phyloP scores from a whole-genome alignment of 1,140 invertebrate genomes.

The Drosophila setifemur region DNA sequence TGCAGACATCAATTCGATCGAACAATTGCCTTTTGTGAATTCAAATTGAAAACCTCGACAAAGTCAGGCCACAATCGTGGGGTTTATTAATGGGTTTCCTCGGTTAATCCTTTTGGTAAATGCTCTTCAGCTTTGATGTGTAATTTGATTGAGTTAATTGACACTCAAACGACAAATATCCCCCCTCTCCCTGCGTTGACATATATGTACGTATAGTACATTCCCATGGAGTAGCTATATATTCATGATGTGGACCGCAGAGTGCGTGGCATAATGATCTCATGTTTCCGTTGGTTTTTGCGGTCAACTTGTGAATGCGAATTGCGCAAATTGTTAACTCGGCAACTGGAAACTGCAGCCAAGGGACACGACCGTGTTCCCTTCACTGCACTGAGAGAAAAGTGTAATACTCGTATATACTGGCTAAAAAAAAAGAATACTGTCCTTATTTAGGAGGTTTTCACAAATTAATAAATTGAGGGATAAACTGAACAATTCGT shows the following conservation, averaged over 20 bases:
- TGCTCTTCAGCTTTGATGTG: neutral
- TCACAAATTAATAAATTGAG: too few relatives aligned
- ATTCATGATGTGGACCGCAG: constrained; percentile 36
- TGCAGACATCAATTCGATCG: too few relatives aligned
- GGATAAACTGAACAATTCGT: too few relatives aligned
- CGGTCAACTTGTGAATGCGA: constrained; percentile 36
- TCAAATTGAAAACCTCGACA: too few relatives aligned
- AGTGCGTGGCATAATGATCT: constrained; percentile 68
- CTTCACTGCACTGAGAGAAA: neutral
- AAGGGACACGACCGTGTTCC: neutral
- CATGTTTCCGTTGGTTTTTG: constrained; percentile 61
- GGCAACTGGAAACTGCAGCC: neutral
- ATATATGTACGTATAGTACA: neutral
- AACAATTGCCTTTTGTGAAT: too few relatives aligned
- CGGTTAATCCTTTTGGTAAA: too few relatives aligned
- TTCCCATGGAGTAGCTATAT: constrained; percentile 3
- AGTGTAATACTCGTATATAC: too few relatives aligned
- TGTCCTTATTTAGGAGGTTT: too few relatives aligned
- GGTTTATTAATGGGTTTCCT: too few relatives aligned
- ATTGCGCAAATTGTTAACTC: constrained; percentile 44
- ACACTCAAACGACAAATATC: constrained; percentile 10
- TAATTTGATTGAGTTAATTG: constrained; percentile 28
- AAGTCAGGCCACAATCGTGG: too few relatives aligned
- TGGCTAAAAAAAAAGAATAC: too few relatives aligned
- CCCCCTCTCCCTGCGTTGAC: neutral